phyloP scores from a whole-genome alignment of 2,797 vertebrate species.

The Neosilurus hyrtlii region DNA sequence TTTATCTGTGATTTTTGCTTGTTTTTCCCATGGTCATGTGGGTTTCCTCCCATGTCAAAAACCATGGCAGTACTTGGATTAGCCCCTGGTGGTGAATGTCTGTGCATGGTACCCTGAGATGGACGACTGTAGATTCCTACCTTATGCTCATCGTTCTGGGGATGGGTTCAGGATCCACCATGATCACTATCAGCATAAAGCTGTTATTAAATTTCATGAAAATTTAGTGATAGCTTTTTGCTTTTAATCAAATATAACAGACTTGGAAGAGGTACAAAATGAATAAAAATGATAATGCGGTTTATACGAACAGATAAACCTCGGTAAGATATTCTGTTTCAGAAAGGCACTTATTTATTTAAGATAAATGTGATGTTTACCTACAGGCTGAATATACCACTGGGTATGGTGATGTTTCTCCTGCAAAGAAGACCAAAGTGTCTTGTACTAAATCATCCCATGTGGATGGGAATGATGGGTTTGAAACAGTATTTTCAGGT shows the following conservation, averaged over 20 bases:
- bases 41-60: neutral
- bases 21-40: neutral
- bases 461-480: slow-evolving; percentile 48
- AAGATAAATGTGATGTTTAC: neutral
- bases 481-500: slow-evolving; percentile 64
- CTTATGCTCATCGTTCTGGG: neutral
- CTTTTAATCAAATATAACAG: no score
- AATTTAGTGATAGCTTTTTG: no score
- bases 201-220: no score
- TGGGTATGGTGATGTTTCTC: slow-evolving; percentile 54
- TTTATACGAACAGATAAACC: neutral
- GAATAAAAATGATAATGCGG: neutral
- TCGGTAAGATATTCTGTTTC: neutral
- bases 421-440: slow-evolving; percentile 61
- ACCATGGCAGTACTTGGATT: neutral
- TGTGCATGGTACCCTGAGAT: neutral
- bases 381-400: slow-evolving; percentile 58
- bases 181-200: neutral
- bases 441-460: slow-evolving; percentile 24
- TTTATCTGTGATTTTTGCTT: neutral
- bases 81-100: neutral
- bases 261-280: no score
- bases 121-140: neutral
- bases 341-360: neutral
- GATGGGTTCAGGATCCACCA: neutral